Evolutionary conservation across 2,797 vertebrate genomes (phyloP).

Genomic region (Cephalopachus bancanus): DNA sequence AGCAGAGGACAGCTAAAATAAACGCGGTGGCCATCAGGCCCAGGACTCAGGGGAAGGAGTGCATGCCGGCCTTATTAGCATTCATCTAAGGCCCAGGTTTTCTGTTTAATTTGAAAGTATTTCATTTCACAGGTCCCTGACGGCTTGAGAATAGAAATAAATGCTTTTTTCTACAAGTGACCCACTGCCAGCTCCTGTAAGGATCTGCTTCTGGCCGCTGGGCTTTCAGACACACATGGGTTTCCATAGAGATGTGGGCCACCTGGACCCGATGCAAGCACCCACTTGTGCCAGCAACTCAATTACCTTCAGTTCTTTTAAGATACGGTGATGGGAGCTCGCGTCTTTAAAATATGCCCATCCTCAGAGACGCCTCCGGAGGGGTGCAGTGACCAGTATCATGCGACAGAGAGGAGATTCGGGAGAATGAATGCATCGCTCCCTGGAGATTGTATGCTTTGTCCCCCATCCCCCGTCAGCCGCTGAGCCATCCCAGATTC

Average conservation of each 20-base stretch:
- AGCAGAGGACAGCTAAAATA: conserved; percentile 72
- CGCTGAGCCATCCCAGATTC: not conserved
- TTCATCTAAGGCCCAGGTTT: conserved; percentile 52
- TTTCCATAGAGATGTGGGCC: conserved; percentile 81
- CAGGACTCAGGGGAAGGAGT: not conserved
- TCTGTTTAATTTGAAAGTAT: conserved; percentile 81
- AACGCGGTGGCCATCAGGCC: conserved; percentile 16
- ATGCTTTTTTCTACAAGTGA: conserved; percentile 66
- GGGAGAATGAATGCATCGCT: not conserved
- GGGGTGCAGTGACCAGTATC: conserved; percentile 1
- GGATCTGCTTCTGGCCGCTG: conserved; percentile 59
- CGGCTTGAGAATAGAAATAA: conserved; percentile 73
- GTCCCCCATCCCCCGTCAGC: not conserved
- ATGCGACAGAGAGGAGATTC: not conserved
- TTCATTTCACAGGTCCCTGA: conserved; percentile 75
- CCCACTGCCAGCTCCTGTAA: conserved; percentile 38
- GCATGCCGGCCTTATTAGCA: conserved; percentile 22
- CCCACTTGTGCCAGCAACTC: conserved; percentile 77
- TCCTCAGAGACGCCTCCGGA: not conserved
- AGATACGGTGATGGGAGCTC: conserved; percentile 72
- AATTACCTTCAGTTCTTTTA: conserved; percentile 72
- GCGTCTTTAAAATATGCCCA: conserved; percentile 58
- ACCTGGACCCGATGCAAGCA: conserved; percentile 68
- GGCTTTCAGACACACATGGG: conserved; percentile 76
- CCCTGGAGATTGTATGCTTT: not conserved